Evolutionary conservation across 2,888 invertebrate species (phyloP), one percentile per base, ranked within the genome.

Genomic region (Ochropacha duplaris): DNA sequence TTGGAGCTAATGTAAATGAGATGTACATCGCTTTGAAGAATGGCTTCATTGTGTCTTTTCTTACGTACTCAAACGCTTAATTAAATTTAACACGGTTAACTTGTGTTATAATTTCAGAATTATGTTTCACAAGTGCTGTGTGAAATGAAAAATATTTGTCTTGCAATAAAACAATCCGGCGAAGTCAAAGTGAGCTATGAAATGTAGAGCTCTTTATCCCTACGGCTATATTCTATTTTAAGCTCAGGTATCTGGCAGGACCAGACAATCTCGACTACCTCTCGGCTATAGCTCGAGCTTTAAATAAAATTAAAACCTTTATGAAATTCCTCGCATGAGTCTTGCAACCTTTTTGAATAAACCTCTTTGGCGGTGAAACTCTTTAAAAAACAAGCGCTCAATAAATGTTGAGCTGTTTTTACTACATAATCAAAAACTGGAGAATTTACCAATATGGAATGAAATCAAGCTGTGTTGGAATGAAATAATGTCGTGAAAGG

Each of bases 1-100:
- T 70, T 66, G 65, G 79, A 82, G 76, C 75, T 71, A 72, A 54
- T 59, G 68, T 62, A 67, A 64, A 66, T 62, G 66, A 58, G 57
- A 62, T 65, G 69, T 62, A 61, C 72, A 71, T 69, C 66, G 74
- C 75, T 75, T 76, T 78, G 78, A 73, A 81, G 76, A 83, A 79
- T 71, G 76, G 67, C 71, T 67, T 72, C 75, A 77, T 79, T 81
- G 78, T 80, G 66, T 66, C 67, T 68, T 68, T 75, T 76, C 79
- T 75, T 76, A 70, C 66, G 73, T 71, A 81, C 74, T 83, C 78
- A 79, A 75, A 80, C 74, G 79, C 76, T 69, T 80, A 79, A 84
- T 86, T 86, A 86, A 79, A 74, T 76, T 76, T 84, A 84, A 81
- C 83, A 83, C 81, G 84, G 77, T 76, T 79, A 81, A 73, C 71